Evolutionary conservation across 92 coral and sea anemone genomes (phyloP).

Genomic region (Phymanthus crucifer): DNA sequence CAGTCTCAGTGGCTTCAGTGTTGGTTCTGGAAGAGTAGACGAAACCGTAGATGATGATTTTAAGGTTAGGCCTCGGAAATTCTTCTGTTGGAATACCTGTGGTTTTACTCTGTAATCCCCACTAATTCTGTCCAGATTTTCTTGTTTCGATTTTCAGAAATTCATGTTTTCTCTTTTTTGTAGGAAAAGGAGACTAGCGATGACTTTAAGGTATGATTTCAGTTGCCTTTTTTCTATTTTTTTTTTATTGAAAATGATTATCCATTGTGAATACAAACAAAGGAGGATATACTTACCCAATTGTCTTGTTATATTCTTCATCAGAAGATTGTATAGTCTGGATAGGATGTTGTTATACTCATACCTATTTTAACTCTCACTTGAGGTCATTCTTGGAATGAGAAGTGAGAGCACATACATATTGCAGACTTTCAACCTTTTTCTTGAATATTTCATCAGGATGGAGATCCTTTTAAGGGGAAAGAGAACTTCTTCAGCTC

Average conservation of each 20-base stretch:
- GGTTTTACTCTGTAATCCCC: background rate
- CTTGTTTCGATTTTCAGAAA: background rate
- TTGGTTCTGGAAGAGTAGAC: slow-evolving; percentile 99
- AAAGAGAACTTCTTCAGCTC: slow-evolving; percentile 89
- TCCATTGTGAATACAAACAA: too few relatives aligned
- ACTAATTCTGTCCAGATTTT: background rate
- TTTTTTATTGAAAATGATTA: too few relatives aligned
- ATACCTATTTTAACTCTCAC: too few relatives aligned
- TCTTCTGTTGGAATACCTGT: too few relatives aligned
- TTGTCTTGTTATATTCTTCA: too few relatives aligned
- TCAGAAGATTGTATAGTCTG: too few relatives aligned
- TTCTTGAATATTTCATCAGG: slow-evolving; percentile 48
- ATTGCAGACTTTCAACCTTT: background rate
- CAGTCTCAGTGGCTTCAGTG: slow-evolving; percentile 99
- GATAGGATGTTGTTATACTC: too few relatives aligned
- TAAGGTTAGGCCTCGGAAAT: slow-evolving; percentile 55
- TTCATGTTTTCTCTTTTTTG: background rate
- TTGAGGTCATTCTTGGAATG: too few relatives aligned
- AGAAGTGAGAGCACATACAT: too few relatives aligned
- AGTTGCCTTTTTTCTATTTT: background rate
- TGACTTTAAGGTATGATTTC: slow-evolving; percentile 32
- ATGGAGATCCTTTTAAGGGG: slow-evolving; percentile 92
- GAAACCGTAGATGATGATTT: slow-evolving; percentile 99
- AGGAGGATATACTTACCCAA: too few relatives aligned
- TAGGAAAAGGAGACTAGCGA: slow-evolving; percentile 39